Base-by-base conservation (phyloP, 1,140 invertebrate genomes). In the Sminthurides bifidus region DNA sequence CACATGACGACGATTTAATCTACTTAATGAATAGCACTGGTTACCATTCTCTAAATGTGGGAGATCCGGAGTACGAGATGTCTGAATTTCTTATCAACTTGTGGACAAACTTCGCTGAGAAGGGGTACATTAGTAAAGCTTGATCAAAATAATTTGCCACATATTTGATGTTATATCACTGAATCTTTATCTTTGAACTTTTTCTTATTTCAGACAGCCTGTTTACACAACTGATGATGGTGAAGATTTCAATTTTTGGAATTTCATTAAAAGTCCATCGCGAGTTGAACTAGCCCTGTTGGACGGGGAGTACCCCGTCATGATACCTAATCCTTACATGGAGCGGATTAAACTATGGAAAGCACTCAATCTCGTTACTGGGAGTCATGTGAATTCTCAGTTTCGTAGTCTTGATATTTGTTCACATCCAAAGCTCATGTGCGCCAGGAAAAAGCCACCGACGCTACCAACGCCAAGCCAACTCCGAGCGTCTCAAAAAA, bases 71-170 rank as follows among this genome's bases (percentile, higher is more conserved):
- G 41, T 63, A 52, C 23, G 46, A 56, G 24, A 52, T 63, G 23
- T 63, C 60, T 3, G 56, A 63, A 48, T 63, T 63, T 24, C 41
- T 63, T n/a, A 44, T 38, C 2, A 63, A 63, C 21, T 52, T 63
- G 4, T 63, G 60, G 60, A 35, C 31, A 6, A 63, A 59, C 54
- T 63, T 63, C 51, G 60, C 56, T 14, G 29, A 49, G 26, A 52
- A 29, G 35, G 51, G 60, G 59, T 61, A 37, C 17, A 6, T 24
- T 19, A 33, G 23, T 3, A 49, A 23, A 51, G 37, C 5, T 14
- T 52, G n/a, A 10, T 52, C 24, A 26, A 14, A 38, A 24, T 40
- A 21, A 37, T 40, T 40, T 40, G 10, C 8, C 6, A 12, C 10
- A 10, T 27, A 21, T 26, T 27, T 46, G 44, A 26, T 27, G 12